These are phyloP conservation scores for Strix uralensis DNA, from an alignment of 2,113 vertebrate genomes.

Conservation along the genomic window DNA sequence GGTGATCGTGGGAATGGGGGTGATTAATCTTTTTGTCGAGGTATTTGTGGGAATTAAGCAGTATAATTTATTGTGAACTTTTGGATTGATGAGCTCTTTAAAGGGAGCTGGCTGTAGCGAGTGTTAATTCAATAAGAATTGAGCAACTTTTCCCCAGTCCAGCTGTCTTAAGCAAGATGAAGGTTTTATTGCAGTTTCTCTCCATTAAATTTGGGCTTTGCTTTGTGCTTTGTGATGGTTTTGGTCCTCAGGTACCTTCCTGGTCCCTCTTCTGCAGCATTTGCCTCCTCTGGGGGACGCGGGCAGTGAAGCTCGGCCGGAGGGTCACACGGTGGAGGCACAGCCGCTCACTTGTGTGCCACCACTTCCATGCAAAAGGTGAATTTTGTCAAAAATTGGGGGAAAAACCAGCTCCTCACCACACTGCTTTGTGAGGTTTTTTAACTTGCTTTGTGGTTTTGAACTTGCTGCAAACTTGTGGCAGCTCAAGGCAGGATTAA, in stretches of 20 bases:
- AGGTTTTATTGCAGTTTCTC: not conserved
- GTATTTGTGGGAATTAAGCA: not conserved
- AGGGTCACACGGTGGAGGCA: fast-evolving
- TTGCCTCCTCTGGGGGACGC: not conserved
- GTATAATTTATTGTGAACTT: not conserved
- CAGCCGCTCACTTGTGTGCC: fast-evolving
- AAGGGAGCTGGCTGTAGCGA: not conserved
- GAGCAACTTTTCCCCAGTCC: not conserved
- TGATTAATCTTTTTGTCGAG: not conserved
- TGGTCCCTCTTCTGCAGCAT: fast-evolving
- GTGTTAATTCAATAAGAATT: not conserved
- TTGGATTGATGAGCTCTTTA: not conserved
- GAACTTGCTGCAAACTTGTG: not conserved
- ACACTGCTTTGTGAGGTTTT: not conserved
- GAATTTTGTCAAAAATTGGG: not conserved
- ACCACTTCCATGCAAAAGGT: not conserved
- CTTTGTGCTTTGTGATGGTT: not conserved
- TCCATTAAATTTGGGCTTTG: not conserved
- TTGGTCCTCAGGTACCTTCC: not conserved
- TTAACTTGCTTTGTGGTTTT: not conserved
- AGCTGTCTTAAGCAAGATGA: not conserved
- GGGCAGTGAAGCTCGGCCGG: fast-evolving
- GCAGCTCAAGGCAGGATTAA: not conserved
- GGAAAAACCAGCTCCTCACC: not conserved
- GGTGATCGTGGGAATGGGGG: not conserved